A percentile compares a stretch with the other conserved stretches of the same genome.
These are phyloP conservation scores for Leptoteleia sp. DNA, from an alignment of 1,140 invertebrate genomes.

Conservation along the genomic window DNA sequence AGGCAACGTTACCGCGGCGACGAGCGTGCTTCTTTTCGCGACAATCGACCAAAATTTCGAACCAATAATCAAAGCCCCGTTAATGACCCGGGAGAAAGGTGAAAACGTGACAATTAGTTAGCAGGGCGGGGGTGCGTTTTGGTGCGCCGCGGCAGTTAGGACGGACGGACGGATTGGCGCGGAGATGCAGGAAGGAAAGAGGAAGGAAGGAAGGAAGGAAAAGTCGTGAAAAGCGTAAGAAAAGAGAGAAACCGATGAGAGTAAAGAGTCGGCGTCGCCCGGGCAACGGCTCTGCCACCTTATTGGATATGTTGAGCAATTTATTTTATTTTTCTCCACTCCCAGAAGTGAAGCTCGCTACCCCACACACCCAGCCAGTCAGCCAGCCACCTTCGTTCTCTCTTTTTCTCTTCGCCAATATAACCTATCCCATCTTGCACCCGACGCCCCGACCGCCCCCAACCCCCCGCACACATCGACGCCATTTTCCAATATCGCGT, in stretches of 20 bases:
- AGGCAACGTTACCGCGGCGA: no score
- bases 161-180: no score
- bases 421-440: no score
- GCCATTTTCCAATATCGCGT: constrained; percentile 81
- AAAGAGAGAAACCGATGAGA: constrained; percentile 68
- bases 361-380: constrained; percentile 65
- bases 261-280: constrained; percentile 78
- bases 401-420: constrained; percentile 58
- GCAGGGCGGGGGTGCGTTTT: no score
- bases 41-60: no score
- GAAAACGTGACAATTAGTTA: no score
- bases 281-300: constrained; percentile 80
- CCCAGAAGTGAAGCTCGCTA: constrained; percentile 67
- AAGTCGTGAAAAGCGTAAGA: constrained; percentile 60
- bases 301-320: constrained; percentile 82
- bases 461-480: constrained; percentile 68
- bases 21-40: no score
- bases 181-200: constrained; percentile 58
- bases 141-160: no score
- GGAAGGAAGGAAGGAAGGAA: constrained; percentile 36
- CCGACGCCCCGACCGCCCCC: constrained; percentile 3
- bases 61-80: no score
- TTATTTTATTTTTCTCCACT: constrained; percentile 81
- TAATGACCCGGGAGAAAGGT: no score
- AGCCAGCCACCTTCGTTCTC: constrained; percentile 66